Evolutionary conservation across 1,140 invertebrate species (phyloP), one percentile per base, ranked within the genome.

Genomic region (Sesamia nonagrioides): DNA sequence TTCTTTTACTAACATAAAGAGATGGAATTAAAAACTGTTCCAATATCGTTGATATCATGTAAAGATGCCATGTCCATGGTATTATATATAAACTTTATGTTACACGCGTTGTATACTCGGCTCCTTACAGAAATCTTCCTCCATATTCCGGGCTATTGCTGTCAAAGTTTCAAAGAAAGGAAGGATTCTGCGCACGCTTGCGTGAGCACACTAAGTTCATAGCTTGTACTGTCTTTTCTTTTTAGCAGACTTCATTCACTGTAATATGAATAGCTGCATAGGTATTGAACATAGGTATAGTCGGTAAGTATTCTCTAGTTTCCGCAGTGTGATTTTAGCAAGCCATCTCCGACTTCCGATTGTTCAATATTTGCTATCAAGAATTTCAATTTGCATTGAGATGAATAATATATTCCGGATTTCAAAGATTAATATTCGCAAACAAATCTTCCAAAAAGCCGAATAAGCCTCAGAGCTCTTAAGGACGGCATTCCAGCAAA

Each of bases 121-220:
- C 61, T 18, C 37, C 17, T 18, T 42, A 11, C 37, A 42, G 61
- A 35, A 17, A 66, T 9, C n/a, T n/a, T 18, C 33, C 15, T 13
- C 17, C 9, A 7, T 66, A 6, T 61, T 17, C 58, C 58, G 13
- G 15, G n/a, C 60, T 63, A 40, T 40, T 61, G 33, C 58, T 42
- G 61, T 66, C 61, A 42, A 42, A 66, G 35, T 66, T 66, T 66
- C 61, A 66, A 66, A 45, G 61, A 66, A 42, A 66, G 61, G 61
- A 66, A 66, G 61, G 18, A 66, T 18, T 66, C 9, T 58, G 17
- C 37, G n/a, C 61, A 66, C 37, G 37, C 37, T 66, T 42, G 7
- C 17, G 17, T 42, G 61, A 66, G 61, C 61, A 15, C 56, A 42
- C 37, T 66, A 66, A 42, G 61, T 27, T 60, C 21, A 60, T 27